phyloP scores from a whole-genome alignment of 1,140 invertebrate genomes.

The Bradysia coprophila region DNA sequence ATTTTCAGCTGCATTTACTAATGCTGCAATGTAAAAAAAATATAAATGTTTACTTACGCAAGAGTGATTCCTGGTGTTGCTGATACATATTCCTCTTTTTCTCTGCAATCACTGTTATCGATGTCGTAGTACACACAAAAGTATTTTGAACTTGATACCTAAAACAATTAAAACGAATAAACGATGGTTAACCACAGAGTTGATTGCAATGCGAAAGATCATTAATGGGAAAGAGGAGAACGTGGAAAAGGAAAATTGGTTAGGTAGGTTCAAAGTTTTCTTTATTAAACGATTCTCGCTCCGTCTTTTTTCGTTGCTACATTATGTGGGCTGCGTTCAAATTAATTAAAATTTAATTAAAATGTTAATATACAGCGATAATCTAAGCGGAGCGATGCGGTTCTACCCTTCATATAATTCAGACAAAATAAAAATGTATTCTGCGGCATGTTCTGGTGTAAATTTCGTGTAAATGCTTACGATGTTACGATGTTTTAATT shows the following conservation, averaged over 20 bases:
- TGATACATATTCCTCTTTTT: conserved; percentile 41
- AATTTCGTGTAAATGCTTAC: too few relatives aligned
- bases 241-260: not conserved
- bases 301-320: not conserved
- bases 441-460: too few relatives aligned
- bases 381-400: not conserved
- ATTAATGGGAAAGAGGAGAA: not conserved
- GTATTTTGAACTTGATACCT: conserved; percentile 57
- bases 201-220: conserved; percentile 9
- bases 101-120: conserved; percentile 24
- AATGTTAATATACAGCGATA: too few relatives aligned
- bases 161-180: conserved; percentile 3
- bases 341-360: not conserved
- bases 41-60: conserved; percentile 32
- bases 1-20: too few relatives aligned
- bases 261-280: too few relatives aligned
- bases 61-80: conserved; percentile 45
- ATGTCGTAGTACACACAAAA: conserved; percentile 48
- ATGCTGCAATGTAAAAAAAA: not conserved
- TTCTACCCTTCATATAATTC: not conserved
- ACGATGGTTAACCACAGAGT: too few relatives aligned
- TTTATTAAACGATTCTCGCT: too few relatives aligned
- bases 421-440: not conserved
- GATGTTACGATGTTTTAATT: too few relatives aligned
- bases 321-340: not conserved